Evolutionary conservation across 1,140 invertebrate species (phyloP).

Genomic region (Andricus grossulariae): DNA sequence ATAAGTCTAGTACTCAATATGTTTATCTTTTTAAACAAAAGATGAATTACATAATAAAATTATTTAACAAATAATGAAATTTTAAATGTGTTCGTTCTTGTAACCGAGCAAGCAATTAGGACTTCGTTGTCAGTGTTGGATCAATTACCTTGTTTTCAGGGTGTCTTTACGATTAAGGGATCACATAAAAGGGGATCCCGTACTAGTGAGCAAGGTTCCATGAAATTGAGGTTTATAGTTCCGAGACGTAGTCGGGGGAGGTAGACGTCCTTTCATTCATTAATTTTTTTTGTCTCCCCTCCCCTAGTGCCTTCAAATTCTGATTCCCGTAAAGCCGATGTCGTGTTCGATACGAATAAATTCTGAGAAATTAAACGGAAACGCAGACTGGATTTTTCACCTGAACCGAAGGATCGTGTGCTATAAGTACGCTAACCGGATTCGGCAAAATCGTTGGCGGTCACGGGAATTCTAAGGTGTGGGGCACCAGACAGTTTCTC

Average conservation of each 20-base stretch:
- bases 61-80: too few relatives aligned
- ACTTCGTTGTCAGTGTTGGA: neutral
- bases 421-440: slow-evolving; percentile 1
- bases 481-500: slow-evolving; percentile 45
- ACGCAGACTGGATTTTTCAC: too few relatives aligned
- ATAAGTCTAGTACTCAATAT: too few relatives aligned
- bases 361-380: slow-evolving; percentile 47
- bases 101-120: neutral
- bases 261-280: slow-evolving; percentile 47
- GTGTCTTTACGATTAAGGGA: slow-evolving; percentile 1
- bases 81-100: neutral
- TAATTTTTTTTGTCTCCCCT: slow-evolving; percentile 52
- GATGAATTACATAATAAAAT: too few relatives aligned
- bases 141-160: slow-evolving; percentile 1
- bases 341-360: too few relatives aligned
- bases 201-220: neutral
- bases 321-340: too few relatives aligned
- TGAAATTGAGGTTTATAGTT: slow-evolving; percentile 15
- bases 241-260: neutral
- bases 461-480: slow-evolving; percentile 46
- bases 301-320: slow-evolving; percentile 40
- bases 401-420: too few relatives aligned
- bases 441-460: slow-evolving; percentile 49
- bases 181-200: neutral
- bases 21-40: too few relatives aligned